phyloP scores from a whole-genome alignment of 2,888 invertebrate genomes.

The Acanthosepion pharaonis region DNA sequence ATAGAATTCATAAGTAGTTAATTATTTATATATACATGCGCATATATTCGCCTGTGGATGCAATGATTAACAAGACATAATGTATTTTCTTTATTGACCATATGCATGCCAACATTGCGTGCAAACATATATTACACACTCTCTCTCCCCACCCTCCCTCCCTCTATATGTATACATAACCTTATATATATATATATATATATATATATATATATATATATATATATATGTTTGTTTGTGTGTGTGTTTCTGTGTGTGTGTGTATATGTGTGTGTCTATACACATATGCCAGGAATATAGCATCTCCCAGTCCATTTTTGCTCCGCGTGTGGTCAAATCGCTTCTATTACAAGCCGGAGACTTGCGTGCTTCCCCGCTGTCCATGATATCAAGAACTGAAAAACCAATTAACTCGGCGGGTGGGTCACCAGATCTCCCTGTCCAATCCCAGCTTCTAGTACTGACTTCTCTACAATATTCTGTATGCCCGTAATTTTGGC shows the following conservation, averaged over 20 bases:
- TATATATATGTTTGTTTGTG: not conserved
- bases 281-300: not conserved
- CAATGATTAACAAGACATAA: no score
- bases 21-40: not conserved
- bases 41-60: not conserved
- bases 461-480: not conserved
- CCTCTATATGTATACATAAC: fast-evolving
- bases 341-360: not conserved
- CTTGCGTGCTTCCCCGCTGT: not conserved
- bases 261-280: not conserved
- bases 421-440: not conserved
- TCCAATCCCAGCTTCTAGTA: not conserved
- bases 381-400: not conserved
- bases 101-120: no score
- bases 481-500: not conserved
- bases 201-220: conserved; percentile 33
- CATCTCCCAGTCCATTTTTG: not conserved
- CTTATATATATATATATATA: not conserved
- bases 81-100: no score
- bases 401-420: conserved; percentile 12
- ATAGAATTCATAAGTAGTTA: no score
- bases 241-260: no score
- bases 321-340: not conserved
- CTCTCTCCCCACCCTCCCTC: no score
- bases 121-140: no score